Evolutionary conservation across 2,888 invertebrate species (phyloP), one percentile per base, ranked within the genome.

Genomic region (Ophioninae sp.): DNA sequence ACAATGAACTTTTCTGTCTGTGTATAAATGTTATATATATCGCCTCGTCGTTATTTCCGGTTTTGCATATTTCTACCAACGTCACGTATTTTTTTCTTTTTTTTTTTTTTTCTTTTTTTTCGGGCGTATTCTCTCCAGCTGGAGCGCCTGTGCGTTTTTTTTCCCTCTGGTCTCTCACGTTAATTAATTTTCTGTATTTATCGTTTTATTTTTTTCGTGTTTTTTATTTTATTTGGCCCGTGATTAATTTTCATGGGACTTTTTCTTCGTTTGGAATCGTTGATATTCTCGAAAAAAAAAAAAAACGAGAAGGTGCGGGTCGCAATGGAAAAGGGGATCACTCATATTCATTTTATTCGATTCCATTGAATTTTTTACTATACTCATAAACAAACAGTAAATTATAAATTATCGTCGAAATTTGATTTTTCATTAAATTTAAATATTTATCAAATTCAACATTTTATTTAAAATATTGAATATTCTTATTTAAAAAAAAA

Each of bases 21-120:
- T 75, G 7, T 21, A 56, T 74, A 61, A 68, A 39, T 10, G 20
- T 64, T 17, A 39, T 41, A 74, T 70, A 79, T 67, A 73, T 76
- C 82, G 76, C 79, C 68, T 78, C 77, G 79, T 83, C 85, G 75
- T 87, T 86, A 86, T 87, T 87, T 87, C 84, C 85, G 81, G 85
- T 84, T 84, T 79, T 86, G 79, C 83, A 85, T 81, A 81, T 84
- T 86, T 83, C 65, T 83, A 82, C 84, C 80, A 85, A 86, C 78
- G 76, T 83, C 79, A 80, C 72, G 41, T 61, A 8, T 30, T 68
- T 70, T 44, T 37, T 30, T 21, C 23, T n/a, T n/a, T n/a, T n/a
- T n/a, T n/a, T n/a, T n/a, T n/a, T n/a, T n/a, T n/a, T n/a, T n/a
- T n/a, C n/a, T 64, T 65, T 39, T n/a, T n/a, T n/a, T n/a, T n/a